These are phyloP conservation scores for Psilopogon haemacephalus DNA, from an alignment of 2,113 vertebrate species.

Conservation along the genomic window DNA sequence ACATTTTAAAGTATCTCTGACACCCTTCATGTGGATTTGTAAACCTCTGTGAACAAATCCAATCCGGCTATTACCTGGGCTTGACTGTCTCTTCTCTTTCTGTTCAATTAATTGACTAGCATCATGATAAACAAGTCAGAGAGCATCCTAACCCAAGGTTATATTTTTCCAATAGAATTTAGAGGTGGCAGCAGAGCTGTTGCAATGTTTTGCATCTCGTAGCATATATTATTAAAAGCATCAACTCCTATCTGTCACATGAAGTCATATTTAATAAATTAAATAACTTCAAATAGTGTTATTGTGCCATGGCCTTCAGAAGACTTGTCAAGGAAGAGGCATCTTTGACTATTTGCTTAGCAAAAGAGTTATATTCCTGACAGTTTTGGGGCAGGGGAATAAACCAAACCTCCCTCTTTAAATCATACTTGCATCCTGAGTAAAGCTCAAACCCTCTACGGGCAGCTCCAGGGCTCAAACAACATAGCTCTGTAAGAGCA, in stretches of 20 bases:
- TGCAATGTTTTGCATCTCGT: not conserved
- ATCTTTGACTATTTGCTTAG: constrained; percentile 14
- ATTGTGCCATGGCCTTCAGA: not conserved
- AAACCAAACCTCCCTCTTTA: not conserved
- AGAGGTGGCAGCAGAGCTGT: not conserved
- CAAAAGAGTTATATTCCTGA: not conserved
- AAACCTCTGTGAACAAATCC: not conserved
- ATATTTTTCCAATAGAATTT: not conserved
- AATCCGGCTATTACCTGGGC: not conserved
- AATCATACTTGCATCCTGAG: not conserved
- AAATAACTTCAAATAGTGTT: constrained; percentile 3
- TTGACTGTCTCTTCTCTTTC: not conserved
- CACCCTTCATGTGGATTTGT: not conserved
- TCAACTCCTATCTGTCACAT: not conserved
- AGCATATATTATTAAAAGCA: constrained; percentile 18
- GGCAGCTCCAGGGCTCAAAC: constrained; percentile 20
- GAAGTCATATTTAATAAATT: not conserved
- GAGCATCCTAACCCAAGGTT: not conserved
- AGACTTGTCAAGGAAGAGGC: not conserved
- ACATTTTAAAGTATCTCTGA: not conserved
- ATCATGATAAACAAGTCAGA: not conserved
- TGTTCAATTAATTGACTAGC: not conserved
- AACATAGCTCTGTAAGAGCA: constrained; percentile 17
- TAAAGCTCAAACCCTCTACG: not conserved
- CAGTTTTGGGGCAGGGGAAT: not conserved